A percentile compares a stretch with the other conserved stretches of the same genome.
phyloP scores from a whole-genome alignment of 2,113 vertebrate genomes.

The Ahaetulla prasina region DNA sequence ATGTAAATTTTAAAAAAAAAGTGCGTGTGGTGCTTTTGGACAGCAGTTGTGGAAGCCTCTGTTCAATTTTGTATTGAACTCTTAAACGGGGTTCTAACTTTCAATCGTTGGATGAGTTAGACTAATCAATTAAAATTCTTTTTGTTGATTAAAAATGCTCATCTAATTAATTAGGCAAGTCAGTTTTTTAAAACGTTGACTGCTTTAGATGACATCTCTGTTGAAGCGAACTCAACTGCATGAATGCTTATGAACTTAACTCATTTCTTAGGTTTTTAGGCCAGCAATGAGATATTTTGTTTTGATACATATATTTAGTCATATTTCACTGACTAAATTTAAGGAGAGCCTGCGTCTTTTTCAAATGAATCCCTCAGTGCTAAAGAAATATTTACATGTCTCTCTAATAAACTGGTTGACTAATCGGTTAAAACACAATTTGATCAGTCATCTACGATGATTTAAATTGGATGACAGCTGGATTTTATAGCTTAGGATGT shows the following conservation, averaged over 20 bases:
- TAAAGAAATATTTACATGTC: neutral
- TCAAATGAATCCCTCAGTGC: neutral
- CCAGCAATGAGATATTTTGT: neutral
- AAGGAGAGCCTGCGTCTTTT: neutral
- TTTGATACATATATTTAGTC: neutral
- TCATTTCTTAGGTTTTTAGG: neutral
- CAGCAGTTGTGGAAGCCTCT: neutral
- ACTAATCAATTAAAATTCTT: neutral
- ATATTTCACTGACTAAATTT: neutral
- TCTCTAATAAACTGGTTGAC: neutral
- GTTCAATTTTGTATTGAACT: neutral
- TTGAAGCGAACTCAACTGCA: neutral
- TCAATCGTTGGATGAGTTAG: neutral
- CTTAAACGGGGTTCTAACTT: neutral
- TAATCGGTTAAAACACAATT: neutral
- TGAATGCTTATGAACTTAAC: neutral
- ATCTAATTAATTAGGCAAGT: neutral
- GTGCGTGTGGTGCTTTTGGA: neutral
- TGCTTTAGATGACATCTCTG: neutral
- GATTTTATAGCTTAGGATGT: neutral
- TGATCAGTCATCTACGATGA: neutral
- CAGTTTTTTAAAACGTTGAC: neutral
- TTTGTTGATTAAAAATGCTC: neutral
- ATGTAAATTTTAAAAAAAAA: no score
- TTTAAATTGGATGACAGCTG: neutral